Base-by-base conservation (phyloP, 2,113 vertebrate species). In the Formicarius rufipectus region DNA sequence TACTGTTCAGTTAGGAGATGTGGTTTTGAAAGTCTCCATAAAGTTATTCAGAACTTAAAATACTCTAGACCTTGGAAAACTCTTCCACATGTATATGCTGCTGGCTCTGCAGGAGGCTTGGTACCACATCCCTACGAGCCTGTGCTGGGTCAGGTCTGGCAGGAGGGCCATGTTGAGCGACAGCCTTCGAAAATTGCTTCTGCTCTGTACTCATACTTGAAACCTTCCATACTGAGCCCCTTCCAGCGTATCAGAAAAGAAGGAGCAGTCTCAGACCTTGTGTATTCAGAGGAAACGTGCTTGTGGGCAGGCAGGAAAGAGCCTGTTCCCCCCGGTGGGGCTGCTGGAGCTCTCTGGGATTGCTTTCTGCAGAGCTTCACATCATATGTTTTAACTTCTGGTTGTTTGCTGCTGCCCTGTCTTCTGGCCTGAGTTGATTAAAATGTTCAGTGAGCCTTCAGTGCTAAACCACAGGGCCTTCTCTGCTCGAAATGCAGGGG, bases 331-430 rank as follows among this genome's bases (percentile, higher is more conserved):
- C 5, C 12, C 17, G 9, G 56, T 18, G 33, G 76, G 47, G 56
- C 35, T 71, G 80, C 21, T 80, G 76, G 80, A 71, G 68, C 39
- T 59, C 60, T 71, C 44, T 56, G 87, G 49, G 40, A 10, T 84
- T 0, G 0, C 69, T 75, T 71, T 80, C 60, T 49, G 62, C 71
- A 45, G 56, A 40, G 74, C 53, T 72, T 45, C 2, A 1, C 4
- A 0, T 50, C 0, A 0, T 25, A 3, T 0, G 0, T 58, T 87
- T 68, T 31, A 44, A 75, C 52, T 74, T 71, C 68, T 89, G 74
- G 5, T 74, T 39, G 18, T 20, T 87, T 66, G 71, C 75, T 87
- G 45, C 63, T 82, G 66, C n/a, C 4, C 0, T 13, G 0, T 59
- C 60, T 84, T 87, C 74, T 89, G 55, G 82, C 12, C 33, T 25